A percentile compares a stretch with the other conserved stretches of the same genome.
Evolutionary conservation across 2,113 vertebrate genomes (phyloP).

Genomic region (Myanophis thanlyinensis): DNA sequence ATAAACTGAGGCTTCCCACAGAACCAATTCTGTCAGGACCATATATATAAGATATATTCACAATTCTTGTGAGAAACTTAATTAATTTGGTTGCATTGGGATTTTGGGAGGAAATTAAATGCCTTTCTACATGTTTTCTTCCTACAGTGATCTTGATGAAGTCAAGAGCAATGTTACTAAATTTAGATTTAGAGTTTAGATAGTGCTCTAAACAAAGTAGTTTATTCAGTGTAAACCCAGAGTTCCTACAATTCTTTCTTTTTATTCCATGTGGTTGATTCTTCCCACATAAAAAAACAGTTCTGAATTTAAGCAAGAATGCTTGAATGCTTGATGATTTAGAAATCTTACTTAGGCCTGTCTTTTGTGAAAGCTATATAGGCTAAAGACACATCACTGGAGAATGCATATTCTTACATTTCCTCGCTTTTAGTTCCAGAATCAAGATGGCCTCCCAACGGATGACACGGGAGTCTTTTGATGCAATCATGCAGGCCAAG

Average conservation of each 20-base stretch:
- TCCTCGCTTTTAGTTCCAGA: slow-evolving; percentile 19
- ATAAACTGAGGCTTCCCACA: neutral
- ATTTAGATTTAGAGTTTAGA: neutral
- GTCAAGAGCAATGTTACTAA: neutral
- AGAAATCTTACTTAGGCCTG: neutral
- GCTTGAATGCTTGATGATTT: neutral
- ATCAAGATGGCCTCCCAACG: slow-evolving; percentile 69
- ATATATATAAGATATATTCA: neutral
- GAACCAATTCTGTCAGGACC: neutral
- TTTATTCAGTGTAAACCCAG: neutral
- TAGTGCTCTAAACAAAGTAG: neutral
- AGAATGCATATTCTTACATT: neutral
- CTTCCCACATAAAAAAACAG: neutral
- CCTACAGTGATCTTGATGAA: neutral
- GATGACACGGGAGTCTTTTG: slow-evolving; percentile 68
- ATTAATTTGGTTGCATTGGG: neutral
- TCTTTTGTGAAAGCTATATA: neutral
- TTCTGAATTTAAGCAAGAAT: neutral
- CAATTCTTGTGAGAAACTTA: neutral
- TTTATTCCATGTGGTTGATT: neutral
- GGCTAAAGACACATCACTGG: no score
- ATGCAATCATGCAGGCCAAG: slow-evolving; percentile 70
- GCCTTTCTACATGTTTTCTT: neutral
- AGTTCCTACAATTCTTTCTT: neutral
- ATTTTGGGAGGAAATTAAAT: neutral